Base-by-base conservation (phyloP, 1,140 invertebrate genomes). In the Phthorimaea operculella region DNA sequence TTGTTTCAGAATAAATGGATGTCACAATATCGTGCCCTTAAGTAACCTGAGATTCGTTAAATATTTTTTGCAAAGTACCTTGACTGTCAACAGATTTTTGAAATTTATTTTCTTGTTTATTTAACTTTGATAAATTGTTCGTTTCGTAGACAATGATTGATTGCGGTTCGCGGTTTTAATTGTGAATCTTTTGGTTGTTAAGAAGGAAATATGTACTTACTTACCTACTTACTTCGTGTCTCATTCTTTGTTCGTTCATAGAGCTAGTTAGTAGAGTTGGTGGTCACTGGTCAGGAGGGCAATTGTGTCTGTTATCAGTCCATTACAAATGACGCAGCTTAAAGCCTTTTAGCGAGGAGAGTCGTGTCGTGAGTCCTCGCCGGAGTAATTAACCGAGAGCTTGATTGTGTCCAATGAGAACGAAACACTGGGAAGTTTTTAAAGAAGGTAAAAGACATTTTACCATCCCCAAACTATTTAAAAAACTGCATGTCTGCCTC, bases 271-370 rank as follows among this genome's bases (percentile, higher is more conserved):
- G 15, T 21, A 33, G 48, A 50, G 15, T 50, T 48, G 16, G 16
- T 54, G 53, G 16, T 52, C 34, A 60, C 33, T 45, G 51, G 39
- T 52, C 54, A 53, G 44, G 39, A 58, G 50, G 53, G 42, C 62
- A 76, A 73, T 76, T 67, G 60, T 78, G 71, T 71, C 65, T 57
- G 69, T 78, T 79, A 82, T 79, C 79, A 76, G 70, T 78, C 76
- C 79, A 81, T 79, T 81, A 84, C 73, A 79, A 79, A 80, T 76
- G 78, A 76, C 65, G 73, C 67, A 66, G 69, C 71, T 81, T 79
- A 76, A 81, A 81, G 74, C 76, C 71, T 83, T 84, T 81, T 79
- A 83, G 76, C 65, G 66, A 50, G 62, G 63, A 59, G 69, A 54
- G 36, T 39, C 79, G 61, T 76, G 70, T 83, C 79, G 81, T 84